A percentile compares a stretch with the other conserved stretches of the same genome.
These are phyloP conservation scores for Homarus gammarus DNA, from an alignment of 2,888 invertebrate species.

Conservation along the genomic window DNA sequence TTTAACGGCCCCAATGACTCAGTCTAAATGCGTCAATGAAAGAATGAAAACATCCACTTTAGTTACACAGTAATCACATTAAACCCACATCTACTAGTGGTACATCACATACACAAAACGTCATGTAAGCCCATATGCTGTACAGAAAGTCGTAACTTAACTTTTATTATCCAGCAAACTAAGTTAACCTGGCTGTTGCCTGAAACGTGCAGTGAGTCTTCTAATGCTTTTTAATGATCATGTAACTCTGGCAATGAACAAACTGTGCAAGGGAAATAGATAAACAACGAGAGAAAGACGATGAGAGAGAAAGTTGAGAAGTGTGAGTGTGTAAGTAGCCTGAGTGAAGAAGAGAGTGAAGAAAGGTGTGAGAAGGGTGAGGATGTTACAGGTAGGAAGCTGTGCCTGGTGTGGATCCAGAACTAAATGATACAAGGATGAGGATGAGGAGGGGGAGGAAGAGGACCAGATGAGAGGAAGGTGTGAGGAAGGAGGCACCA, in stretches of 20 bases:
- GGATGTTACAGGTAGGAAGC: background rate
- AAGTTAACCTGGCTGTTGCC: background rate
- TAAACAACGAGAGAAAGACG: background rate
- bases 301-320: background rate
- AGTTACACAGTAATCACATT: background rate
- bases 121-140: no score
- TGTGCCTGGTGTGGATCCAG: background rate
- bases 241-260: background rate
- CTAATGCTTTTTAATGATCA: background rate
- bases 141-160: no score
- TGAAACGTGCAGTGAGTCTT: background rate
- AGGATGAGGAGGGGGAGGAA: slow-evolving; percentile 13
- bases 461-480: background rate
- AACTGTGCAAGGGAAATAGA: no score
- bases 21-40: background rate
- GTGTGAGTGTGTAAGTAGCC: no score
- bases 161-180: background rate
- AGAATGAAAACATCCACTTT: background rate
- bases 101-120: background rate
- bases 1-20: background rate
- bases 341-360: slow-evolving; percentile 8
- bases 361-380: background rate
- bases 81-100: background rate
- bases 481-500: slow-evolving; percentile 29
- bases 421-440: background rate